These are phyloP conservation scores for Gymnocephalus cernua DNA, from an alignment of 2,113 vertebrate genomes.

Conservation along the genomic window DNA sequence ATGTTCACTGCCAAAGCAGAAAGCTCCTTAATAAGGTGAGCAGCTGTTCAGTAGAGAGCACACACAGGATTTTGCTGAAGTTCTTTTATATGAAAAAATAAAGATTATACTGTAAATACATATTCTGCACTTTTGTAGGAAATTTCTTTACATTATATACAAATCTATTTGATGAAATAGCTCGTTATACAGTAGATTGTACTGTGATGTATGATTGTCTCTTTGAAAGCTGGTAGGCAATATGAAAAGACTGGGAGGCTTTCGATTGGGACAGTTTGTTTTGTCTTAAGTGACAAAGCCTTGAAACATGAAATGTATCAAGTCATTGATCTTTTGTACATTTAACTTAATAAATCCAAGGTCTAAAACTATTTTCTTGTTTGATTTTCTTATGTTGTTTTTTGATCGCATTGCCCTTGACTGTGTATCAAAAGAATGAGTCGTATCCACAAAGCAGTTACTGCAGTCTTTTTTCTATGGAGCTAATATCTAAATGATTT, in stretches of 20 bases:
- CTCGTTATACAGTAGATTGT: slow-evolving; percentile 75
- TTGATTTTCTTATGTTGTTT: slow-evolving; percentile 16
- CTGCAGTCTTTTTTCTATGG: neutral
- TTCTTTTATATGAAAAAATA: slow-evolving; percentile 67
- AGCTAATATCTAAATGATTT: neutral
- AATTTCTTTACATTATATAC: slow-evolving; percentile 79
- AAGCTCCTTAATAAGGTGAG: slow-evolving; percentile 64
- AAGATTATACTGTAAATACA: slow-evolving; percentile 83
- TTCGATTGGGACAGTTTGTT: slow-evolving; percentile 78
- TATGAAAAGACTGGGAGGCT: slow-evolving; percentile 70
- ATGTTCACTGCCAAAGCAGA: slow-evolving; percentile 72
- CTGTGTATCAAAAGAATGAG: too few species aligned
- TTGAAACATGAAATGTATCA: slow-evolving; percentile 80
- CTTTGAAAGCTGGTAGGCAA: slow-evolving; percentile 61
- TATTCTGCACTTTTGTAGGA: slow-evolving; percentile 84
- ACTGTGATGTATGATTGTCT: slow-evolving; percentile 70
- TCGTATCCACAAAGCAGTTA: neutral
- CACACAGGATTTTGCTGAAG: slow-evolving; percentile 67
- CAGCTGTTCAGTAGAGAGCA: slow-evolving; percentile 66
- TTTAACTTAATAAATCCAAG: slow-evolving; percentile 86
- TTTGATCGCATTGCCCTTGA: neutral
- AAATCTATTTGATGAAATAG: slow-evolving; percentile 74
- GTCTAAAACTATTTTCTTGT: slow-evolving; percentile 56
- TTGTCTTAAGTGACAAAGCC: slow-evolving; percentile 83
- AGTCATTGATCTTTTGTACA: slow-evolving; percentile 84